Base-by-base conservation (phyloP, 2,113 vertebrate genomes). In the Varanus salvator region DNA sequence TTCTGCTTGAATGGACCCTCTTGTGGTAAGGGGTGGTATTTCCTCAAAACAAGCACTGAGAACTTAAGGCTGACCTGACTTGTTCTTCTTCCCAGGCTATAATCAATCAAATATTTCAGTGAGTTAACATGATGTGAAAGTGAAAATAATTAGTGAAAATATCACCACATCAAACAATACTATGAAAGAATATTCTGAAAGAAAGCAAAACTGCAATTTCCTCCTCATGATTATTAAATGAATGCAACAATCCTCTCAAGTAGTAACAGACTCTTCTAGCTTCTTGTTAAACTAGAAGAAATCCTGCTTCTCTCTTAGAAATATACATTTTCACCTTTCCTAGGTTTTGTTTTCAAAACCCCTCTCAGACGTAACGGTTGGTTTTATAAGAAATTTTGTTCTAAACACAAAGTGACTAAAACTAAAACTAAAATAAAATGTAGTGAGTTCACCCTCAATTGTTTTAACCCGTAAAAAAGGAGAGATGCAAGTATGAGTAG, bases 241-340 rank as follows among this genome's bases (percentile, higher is more conserved):
- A 68, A 84, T n/a, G 6, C 23, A 84, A 48, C 44, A 9, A 66
- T 14, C 57, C 23, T 80, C 50, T 23, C 31, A 31, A 44, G 21
- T 6, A 44, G 38, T 15, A 44, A 44, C 80, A 38, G 3, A 48
- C 11, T 48, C 57, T 17, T 83, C 78, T 89, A 90, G 3, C 17
- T 3, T 87, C 88, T 90, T 93, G 90, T 87, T 44, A n/a, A 89
- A 69, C 89, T 0, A 7, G 76, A 91, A 74, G 88, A 94, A 89
- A 95, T 90, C 85, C 92, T 83, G 82, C 72, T 91, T 92, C 87
- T 90, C 82, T 78, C 4, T 14, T 27, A 15, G 12, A 52, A 74
- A 80, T 48, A 3, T 0, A 9, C 50, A 54, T 80, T 80, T 48
- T 80, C 27, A 80, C 9, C 48, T 50, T 3, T 2, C 4, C 21